A percentile compares a stretch with the other conserved stretches of the same genome.
These are phyloP conservation scores for Octopus sinensis DNA, from an alignment of 1,140 invertebrate genomes.

Conservation along the genomic window DNA sequence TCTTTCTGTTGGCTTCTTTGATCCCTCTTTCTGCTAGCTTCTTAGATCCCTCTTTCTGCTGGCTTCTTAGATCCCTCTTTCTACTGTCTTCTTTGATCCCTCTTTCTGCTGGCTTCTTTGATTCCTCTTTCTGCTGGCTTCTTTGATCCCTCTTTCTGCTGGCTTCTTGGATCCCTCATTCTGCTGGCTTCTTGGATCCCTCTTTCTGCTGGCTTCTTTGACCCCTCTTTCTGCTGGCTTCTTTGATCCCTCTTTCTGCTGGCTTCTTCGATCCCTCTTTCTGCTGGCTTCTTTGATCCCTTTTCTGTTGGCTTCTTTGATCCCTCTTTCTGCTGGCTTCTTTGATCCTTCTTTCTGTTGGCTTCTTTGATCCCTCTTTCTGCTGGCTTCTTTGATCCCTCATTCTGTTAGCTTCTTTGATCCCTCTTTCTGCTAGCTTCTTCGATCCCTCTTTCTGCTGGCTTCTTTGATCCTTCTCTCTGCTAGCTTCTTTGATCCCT, in stretches of 20 bases:
- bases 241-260: not conserved
- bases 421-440: not conserved
- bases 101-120: too few relatives aligned
- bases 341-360: not conserved
- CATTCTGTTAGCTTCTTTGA: not conserved
- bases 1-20: too few relatives aligned
- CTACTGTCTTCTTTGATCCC: too few relatives aligned
- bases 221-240: not conserved
- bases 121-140: not conserved
- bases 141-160: not conserved
- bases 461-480: not conserved
- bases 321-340: not conserved
- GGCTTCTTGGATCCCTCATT: not conserved
- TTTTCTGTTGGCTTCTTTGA: not conserved
- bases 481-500: not conserved
- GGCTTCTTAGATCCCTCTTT: too few relatives aligned
- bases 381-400: not conserved
- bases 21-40: too few relatives aligned
- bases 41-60: too few relatives aligned
- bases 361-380: not conserved
- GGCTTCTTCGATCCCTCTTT: not conserved
- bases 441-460: not conserved
- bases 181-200: not conserved
- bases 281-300: not conserved
- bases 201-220: not conserved